A percentile compares a stretch with the other conserved stretches of the same genome.
Conservation (phyloP, 2,888 invertebrate species). For the Merodon equestris region DNA sequence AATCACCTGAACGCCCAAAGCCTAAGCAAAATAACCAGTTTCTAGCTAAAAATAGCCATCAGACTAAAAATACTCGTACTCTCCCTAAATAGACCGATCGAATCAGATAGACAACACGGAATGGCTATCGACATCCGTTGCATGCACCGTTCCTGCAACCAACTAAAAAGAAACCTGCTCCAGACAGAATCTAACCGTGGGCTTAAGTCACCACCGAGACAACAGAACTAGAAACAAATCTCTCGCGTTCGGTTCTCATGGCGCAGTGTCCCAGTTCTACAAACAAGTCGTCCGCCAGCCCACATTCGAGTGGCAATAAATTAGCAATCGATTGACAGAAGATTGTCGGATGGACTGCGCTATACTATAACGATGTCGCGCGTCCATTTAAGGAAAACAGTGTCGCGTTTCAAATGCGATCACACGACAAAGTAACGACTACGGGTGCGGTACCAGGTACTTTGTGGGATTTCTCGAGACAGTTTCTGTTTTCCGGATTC, state of each 20-base stretch:
- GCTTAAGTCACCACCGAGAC: slow-evolving; percentile 12
- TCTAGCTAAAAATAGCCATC: slow-evolving; percentile 36
- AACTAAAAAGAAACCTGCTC: slow-evolving; percentile 40
- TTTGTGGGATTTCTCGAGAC: slow-evolving; percentile 54
- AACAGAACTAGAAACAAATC: slow-evolving; percentile 24
- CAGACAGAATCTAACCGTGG: slow-evolving; percentile 13
- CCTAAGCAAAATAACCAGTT: slow-evolving; percentile 7
- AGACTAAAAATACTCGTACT: slow-evolving; percentile 21
- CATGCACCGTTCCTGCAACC: slow-evolving; percentile 47
- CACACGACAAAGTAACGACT: not conserved
- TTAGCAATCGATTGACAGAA: slow-evolving; percentile 62
- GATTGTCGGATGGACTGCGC: slow-evolving; percentile 39
- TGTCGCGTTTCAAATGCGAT: slow-evolving; percentile 53
- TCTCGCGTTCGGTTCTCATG: slow-evolving; percentile 44
- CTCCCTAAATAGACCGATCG: slow-evolving; percentile 46
- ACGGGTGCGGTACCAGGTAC: slow-evolving; percentile 10
- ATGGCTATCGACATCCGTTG: slow-evolving; percentile 54
- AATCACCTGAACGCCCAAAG: not conserved
- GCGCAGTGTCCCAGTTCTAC: not conserved
- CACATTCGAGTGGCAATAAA: slow-evolving; percentile 51
- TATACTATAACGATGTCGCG: slow-evolving; percentile 31
- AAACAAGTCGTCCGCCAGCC: slow-evolving; percentile 27
- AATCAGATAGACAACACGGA: slow-evolving; percentile 25
- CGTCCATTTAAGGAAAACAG: slow-evolving; percentile 60
- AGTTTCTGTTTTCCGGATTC: slow-evolving; percentile 56